Percentiles rank a stretch among this genome's conserved stretches.
These are phyloP conservation scores for Sebastes melanostomus DNA, from an alignment of 2,797 vertebrate species.

Conservation along the genomic window DNA sequence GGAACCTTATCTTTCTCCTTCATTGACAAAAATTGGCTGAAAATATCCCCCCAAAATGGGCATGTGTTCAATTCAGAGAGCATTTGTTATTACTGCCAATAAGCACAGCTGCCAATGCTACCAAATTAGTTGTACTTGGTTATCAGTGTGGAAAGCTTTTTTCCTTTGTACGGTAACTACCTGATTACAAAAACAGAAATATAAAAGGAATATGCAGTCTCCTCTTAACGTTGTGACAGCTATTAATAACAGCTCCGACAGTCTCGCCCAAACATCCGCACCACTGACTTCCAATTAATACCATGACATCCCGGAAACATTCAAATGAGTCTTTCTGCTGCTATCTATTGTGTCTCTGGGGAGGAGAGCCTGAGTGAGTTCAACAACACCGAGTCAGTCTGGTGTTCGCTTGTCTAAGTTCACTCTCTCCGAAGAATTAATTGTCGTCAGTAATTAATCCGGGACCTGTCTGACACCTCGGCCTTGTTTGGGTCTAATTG, in stretches of 20 bases:
- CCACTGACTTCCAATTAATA: conserved; percentile 56
- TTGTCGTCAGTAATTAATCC: conserved; percentile 58
- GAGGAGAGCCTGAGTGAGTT: conserved; percentile 27
- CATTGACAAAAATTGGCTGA: background rate
- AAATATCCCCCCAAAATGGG: background rate
- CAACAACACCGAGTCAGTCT: conserved; percentile 29
- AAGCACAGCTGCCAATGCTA: background rate
- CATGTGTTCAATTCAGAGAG: background rate
- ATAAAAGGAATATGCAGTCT: background rate
- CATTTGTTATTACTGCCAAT: background rate
- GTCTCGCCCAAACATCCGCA: conserved; percentile 24
- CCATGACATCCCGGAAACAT: conserved; percentile 26
- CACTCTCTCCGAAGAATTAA: conserved; percentile 46
- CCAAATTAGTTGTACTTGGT: background rate
- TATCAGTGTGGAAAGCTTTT: background rate
- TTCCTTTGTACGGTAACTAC: background rate
- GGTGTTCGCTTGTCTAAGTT: conserved; percentile 47
- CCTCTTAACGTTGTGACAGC: conserved; percentile 11
- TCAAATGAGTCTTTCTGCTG: conserved; percentile 29
- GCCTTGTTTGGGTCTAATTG: conserved; percentile 39
- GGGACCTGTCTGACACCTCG: conserved; percentile 46
- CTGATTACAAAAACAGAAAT: background rate
- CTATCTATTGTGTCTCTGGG: conserved; percentile 33
- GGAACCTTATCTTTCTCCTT: background rate
- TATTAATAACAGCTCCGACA: conserved; percentile 29